phyloP scores from a whole-genome alignment of 2,797 vertebrate genomes.

The Nannoperca obscura region DNA sequence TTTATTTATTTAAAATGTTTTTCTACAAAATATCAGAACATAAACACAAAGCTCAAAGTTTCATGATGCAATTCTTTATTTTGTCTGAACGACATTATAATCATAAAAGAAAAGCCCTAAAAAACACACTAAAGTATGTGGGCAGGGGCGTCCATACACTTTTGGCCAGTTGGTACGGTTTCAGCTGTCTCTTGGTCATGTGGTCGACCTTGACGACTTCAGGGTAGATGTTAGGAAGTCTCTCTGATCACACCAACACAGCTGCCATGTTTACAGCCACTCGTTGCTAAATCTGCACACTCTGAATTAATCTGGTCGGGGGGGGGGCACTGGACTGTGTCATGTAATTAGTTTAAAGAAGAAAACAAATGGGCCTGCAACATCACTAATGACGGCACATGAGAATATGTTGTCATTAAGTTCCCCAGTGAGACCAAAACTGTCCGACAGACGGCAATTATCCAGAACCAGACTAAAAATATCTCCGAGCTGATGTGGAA shows the following conservation, averaged over 20 bases:
- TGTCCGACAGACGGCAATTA: conserved; percentile 29
- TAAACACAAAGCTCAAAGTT: neutral
- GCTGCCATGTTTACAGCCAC: neutral
- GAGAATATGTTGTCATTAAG: conserved; percentile 20
- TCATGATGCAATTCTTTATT: too few relatives aligned
- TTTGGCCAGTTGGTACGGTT: neutral
- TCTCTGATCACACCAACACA: neutral
- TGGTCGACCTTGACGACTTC: neutral
- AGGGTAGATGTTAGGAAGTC: neutral
- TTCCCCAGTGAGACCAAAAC: neutral
- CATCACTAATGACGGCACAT: conserved; percentile 7
- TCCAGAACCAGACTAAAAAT: conserved; percentile 10
- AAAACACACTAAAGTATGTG: neutral
- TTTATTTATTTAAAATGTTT: too few relatives aligned
- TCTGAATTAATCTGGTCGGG: neutral
- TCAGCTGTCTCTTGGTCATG: too few relatives aligned
- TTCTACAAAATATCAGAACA: too few relatives aligned
- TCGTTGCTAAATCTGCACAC: neutral
- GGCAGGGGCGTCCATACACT: neutral
- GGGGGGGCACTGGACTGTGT: neutral
- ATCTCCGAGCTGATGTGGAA: neutral
- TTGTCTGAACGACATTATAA: neutral
- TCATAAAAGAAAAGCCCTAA: neutral
- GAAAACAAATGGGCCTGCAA: neutral
- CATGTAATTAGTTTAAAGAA: neutral